phyloP scores from a whole-genome alignment of 2,888 invertebrate species.

The Lypha dubia region DNA sequence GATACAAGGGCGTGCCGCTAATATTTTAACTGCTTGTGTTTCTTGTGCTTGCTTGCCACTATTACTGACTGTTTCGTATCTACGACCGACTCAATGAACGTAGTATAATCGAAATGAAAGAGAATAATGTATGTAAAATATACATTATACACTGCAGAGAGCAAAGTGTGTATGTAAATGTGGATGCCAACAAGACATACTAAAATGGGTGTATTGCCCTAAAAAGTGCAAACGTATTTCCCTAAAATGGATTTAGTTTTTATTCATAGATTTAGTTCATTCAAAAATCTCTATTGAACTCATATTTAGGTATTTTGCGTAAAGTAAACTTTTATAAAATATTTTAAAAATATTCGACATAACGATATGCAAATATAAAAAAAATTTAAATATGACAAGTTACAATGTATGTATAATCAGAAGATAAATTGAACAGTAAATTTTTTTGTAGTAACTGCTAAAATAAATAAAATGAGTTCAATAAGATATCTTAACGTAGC shows the following conservation, averaged over 20 bases:
- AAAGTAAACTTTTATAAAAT: too few relatives aligned
- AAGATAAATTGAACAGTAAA: too few relatives aligned
- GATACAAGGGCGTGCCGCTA: slow-evolving; percentile 69
- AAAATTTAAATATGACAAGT: too few relatives aligned
- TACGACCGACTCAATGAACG: slow-evolving; percentile 47
- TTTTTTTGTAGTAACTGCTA: too few relatives aligned
- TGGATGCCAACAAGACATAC: slow-evolving; percentile 48
- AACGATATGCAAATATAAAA: too few relatives aligned
- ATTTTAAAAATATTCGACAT: too few relatives aligned
- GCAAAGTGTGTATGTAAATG: slow-evolving; percentile 21
- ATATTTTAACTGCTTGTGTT: slow-evolving; percentile 48
- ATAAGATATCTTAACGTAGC: too few relatives aligned
- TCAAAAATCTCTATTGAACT: too few relatives aligned
- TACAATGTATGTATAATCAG: too few relatives aligned
- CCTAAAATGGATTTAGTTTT: neutral
- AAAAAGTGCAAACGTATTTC: slow-evolving; percentile 1
- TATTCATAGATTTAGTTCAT: neutral
- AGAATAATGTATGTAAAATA: slow-evolving; percentile 60
- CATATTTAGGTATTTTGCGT: too few relatives aligned
- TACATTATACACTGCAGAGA: slow-evolving; percentile 25
- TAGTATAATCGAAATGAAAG: slow-evolving; percentile 53
- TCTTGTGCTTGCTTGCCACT: slow-evolving; percentile 66
- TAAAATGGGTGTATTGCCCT: neutral
- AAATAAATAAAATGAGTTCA: too few relatives aligned
- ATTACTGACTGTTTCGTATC: slow-evolving; percentile 65